These are phyloP conservation scores for Denticeps clupeoides DNA, from an alignment of 2,797 vertebrate genomes.

Conservation along the genomic window DNA sequence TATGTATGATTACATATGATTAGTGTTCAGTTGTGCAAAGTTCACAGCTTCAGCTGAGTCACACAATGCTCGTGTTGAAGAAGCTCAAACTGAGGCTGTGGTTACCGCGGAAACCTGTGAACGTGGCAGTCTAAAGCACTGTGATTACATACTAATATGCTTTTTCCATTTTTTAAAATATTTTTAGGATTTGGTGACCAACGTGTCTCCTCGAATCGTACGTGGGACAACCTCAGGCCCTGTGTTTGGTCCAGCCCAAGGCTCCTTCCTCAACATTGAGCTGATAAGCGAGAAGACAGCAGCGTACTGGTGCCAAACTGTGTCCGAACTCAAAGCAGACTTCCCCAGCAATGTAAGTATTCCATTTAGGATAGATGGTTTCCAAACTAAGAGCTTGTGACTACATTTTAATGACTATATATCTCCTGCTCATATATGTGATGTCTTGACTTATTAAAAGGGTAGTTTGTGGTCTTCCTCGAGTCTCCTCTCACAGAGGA, in stretches of 20 bases:
- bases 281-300: slow-evolving; percentile 92
- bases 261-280: slow-evolving; percentile 90
- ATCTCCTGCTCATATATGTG: too few species aligned
- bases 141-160: not conserved
- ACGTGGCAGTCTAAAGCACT: too few species aligned
- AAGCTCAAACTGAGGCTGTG: too few species aligned
- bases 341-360: slow-evolving; percentile 74
- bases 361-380: not conserved
- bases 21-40: too few species aligned
- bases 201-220: slow-evolving; percentile 85
- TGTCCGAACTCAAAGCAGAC: slow-evolving; percentile 77
- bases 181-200: slow-evolving; percentile 81
- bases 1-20: too few species aligned
- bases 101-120: too few species aligned
- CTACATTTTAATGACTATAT: too few species aligned
- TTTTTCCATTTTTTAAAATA: not conserved
- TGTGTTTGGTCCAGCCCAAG: slow-evolving; percentile 73
- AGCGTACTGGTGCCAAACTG: slow-evolving; percentile 80
- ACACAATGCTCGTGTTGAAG: too few species aligned
- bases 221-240: slow-evolving; percentile 81
- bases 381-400: not conserved
- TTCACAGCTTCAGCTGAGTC: too few species aligned
- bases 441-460: too few species aligned
- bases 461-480: too few species aligned
- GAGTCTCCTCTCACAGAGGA: not conserved